These are phyloP conservation scores for Wasmannia auropunctata DNA, from an alignment of 1,140 invertebrate genomes.

Conservation along the genomic window DNA sequence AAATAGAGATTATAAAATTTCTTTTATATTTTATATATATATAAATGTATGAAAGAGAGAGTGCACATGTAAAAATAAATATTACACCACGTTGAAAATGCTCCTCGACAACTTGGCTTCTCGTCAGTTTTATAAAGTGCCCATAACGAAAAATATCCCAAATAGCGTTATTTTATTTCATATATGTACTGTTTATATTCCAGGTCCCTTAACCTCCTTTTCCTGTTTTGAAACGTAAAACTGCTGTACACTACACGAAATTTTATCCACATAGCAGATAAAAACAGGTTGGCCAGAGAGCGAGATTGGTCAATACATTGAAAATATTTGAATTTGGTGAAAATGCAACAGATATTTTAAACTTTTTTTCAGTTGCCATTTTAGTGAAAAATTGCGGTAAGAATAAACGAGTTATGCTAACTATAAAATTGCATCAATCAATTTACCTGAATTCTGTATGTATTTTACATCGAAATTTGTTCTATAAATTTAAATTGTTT, in stretches of 20 bases:
- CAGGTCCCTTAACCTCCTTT: not conserved
- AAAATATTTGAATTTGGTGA: slow-evolving; percentile 18
- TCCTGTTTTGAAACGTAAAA: slow-evolving; percentile 23
- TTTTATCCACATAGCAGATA: slow-evolving; percentile 29
- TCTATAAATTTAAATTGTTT: slow-evolving; percentile 9
- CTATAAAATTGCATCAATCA: slow-evolving; percentile 11
- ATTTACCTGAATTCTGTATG: not conserved
- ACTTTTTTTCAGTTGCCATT: slow-evolving; percentile 8
- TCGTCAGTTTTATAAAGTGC: not conserved
- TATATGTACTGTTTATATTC: not conserved
- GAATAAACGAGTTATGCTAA: slow-evolving; percentile 28
- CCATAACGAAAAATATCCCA: not conserved
- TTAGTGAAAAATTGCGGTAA: slow-evolving; percentile 11
- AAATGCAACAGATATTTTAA: slow-evolving; percentile 21
- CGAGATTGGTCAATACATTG: not conserved
- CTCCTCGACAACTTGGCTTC: not conserved
- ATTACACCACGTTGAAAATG: not conserved
- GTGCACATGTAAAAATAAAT: not conserved
- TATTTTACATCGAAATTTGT: slow-evolving; percentile 2
- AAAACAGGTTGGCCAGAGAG: slow-evolving; percentile 14
- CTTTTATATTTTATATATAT: not conserved
- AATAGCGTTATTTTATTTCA: slow-evolving; percentile 32
- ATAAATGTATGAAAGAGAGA: not conserved
- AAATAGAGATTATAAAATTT: not conserved
- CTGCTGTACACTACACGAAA: not conserved